Percentiles rank a stretch among this genome's conserved stretches.
These are phyloP conservation scores for Caenorhabditis uteleia DNA, from an alignment of 2,888 invertebrate species.

Conservation along the genomic window DNA sequence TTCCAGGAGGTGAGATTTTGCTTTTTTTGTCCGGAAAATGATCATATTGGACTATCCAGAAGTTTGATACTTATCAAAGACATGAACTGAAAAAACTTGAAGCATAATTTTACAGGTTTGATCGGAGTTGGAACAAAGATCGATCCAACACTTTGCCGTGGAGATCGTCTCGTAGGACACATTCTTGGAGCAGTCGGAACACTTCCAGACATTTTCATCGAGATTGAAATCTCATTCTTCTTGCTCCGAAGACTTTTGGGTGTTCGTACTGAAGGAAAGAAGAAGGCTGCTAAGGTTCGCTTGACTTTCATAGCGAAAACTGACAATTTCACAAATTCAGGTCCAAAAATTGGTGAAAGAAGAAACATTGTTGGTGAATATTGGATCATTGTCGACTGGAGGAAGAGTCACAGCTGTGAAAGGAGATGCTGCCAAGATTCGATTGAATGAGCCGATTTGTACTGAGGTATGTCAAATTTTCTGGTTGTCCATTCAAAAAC, in stretches of 20 bases:
- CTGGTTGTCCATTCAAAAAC: too few species aligned
- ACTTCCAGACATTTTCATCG: slow-evolving; percentile 82
- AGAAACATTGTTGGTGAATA: slow-evolving; percentile 86
- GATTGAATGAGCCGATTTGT: slow-evolving; percentile 92
- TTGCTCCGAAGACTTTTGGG: slow-evolving; percentile 91
- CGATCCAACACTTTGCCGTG: slow-evolving; percentile 96
- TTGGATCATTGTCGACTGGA: slow-evolving; percentile 96
- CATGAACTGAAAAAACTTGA: not conserved
- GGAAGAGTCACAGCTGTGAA: slow-evolving; percentile 75
- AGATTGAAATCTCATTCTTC: slow-evolving; percentile 94
- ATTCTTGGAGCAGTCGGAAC: slow-evolving; percentile 90
- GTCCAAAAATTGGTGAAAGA: slow-evolving; percentile 52
- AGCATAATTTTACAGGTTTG: slow-evolving; percentile 71
- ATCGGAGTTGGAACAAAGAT: slow-evolving; percentile 99
- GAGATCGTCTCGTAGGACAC: slow-evolving; percentile 96
- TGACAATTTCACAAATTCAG: slow-evolving; percentile 7
- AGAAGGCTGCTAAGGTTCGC: slow-evolving; percentile 92
- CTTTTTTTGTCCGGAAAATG: slow-evolving; percentile 33
- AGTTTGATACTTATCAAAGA: not conserved
- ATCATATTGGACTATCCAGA: not conserved
- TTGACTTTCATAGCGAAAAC: not conserved
- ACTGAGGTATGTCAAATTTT: slow-evolving; percentile 81
- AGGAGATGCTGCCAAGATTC: slow-evolving; percentile 80
- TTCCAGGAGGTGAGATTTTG: slow-evolving; percentile 87
- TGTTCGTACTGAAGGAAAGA: slow-evolving; percentile 97